phyloP scores from a whole-genome alignment of 2,888 invertebrate species.

The Amiota mariae region DNA sequence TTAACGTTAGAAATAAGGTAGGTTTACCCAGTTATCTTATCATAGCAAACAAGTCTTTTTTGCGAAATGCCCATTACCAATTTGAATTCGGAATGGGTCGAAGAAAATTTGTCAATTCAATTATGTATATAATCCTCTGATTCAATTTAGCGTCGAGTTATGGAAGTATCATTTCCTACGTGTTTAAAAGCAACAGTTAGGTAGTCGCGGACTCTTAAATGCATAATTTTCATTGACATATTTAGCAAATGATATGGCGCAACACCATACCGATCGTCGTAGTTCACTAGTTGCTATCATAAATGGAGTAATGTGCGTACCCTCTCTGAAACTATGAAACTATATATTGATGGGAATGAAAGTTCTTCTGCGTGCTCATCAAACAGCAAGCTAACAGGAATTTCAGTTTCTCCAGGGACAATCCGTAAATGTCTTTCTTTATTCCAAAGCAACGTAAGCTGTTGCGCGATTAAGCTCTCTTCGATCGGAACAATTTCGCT shows the following conservation, averaged over 20 bases:
- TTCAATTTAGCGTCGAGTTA: constrained; percentile 59
- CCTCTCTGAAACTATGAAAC: not conserved
- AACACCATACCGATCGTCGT: not conserved
- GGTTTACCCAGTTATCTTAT: no score
- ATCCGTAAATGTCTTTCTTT: not conserved
- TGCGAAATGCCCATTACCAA: constrained; percentile 66
- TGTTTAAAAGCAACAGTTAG: constrained; percentile 49
- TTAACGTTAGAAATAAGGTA: no score
- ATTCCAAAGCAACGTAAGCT: constrained; percentile 12
- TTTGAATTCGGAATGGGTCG: constrained; percentile 61
- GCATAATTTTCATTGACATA: no score
- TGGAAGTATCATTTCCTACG: constrained; percentile 54
- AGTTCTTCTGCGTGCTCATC: constrained; percentile 6
- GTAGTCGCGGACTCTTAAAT: not conserved
- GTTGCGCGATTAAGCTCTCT: not conserved
- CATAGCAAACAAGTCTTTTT: constrained; percentile 70
- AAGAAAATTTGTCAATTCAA: constrained; percentile 45
- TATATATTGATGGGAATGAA: not conserved
- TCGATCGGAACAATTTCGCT: constrained; percentile 23
- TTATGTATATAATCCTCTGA: constrained; percentile 48
- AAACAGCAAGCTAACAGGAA: not conserved
- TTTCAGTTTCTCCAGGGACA: not conserved
- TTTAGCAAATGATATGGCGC: no score
- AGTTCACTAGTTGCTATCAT: not conserved
- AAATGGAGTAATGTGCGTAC: not conserved